Percentiles rank a stretch among this genome's conserved stretches.
Conservation (phyloP, 1,140 invertebrate species). For the Lerema accius region DNA sequence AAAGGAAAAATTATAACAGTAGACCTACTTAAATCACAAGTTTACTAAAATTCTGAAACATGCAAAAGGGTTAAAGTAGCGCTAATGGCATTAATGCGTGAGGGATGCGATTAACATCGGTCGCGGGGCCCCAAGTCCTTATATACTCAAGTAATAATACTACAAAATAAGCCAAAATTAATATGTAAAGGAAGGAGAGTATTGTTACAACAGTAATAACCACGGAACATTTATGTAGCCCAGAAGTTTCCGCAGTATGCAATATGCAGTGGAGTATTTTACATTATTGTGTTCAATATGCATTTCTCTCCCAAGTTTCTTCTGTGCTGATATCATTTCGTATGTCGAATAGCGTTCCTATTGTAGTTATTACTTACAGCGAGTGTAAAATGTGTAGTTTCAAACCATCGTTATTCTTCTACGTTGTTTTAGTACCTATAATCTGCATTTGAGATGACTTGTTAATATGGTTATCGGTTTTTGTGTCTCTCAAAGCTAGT, state of each 20-base stretch:
- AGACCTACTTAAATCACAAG: no score
- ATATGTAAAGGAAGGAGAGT: not conserved
- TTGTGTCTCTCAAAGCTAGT: no score
- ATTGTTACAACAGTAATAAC: slow-evolving; percentile 1
- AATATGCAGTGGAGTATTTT: not conserved
- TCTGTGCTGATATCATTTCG: not conserved
- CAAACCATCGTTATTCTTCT: not conserved
- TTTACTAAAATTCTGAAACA: no score
- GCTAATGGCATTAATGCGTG: not conserved
- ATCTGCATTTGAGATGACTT: not conserved
- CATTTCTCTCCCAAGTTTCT: not conserved
- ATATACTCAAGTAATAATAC: not conserved
- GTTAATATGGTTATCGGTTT: no score
- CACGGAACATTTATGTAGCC: not conserved
- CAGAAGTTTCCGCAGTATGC: slow-evolving; percentile 10
- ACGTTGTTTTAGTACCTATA: not conserved
- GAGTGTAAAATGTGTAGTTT: not conserved
- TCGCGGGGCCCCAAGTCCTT: not conserved
- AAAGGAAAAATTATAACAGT: no score
- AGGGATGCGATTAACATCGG: not conserved
- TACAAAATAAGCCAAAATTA: not conserved
- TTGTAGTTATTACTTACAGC: not conserved
- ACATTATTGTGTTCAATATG: slow-evolving; percentile 9
- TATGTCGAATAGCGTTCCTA: not conserved
- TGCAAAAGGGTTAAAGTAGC: not conserved